Evolutionary conservation across 2,113 vertebrate species (phyloP), one percentile per base, ranked within the genome.

Genomic region (Entomyzon cyanotis): DNA sequence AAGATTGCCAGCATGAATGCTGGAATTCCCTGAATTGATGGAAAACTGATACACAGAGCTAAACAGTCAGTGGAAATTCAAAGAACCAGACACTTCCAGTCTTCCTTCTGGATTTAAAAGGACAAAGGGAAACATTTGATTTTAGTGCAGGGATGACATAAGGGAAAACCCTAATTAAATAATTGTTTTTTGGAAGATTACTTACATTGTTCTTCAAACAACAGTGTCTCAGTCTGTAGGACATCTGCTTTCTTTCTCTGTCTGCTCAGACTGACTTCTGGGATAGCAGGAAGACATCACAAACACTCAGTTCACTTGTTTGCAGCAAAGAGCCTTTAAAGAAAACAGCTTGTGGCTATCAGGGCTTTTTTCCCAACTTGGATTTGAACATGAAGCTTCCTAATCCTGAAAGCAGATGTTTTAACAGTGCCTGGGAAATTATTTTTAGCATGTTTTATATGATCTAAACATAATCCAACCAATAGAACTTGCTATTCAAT

Each of bases 381-480:
- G 65, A 93, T 96, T 88, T 87, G 67, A 95, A 94, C 4, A 28
- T 96, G 92, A 94, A 87, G 55, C 30, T 89, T 84, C 88, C 64
- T 95, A 95, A 97, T 96, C 92, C 85, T 95, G 76, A 98, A 95
- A 97, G 78, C 96, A 97, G 96, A 95, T 97, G 96, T 93, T 94
- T 90, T 76, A 62, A 75, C 78, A 68, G 56, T 69, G 52, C 73
- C 71, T 95, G 89, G 91, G 84, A 97, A 95, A 84, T 76, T 2
- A 95, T 92, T 95, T 96, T 96, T 88, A 93, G 69, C 25, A 80
- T 88, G 70, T 69, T 95, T 93, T 92, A 84, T 90, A 68, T 49
- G 64, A 73, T 91, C 83, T 82, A 94, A 95, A 86, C 64, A 84
- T 67, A 89, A 94, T 85, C 77, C 92, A 84, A 37, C 35, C 65